phyloP scores from a whole-genome alignment of 2,797 vertebrate species.

The Takifugu rubripes region DNA sequence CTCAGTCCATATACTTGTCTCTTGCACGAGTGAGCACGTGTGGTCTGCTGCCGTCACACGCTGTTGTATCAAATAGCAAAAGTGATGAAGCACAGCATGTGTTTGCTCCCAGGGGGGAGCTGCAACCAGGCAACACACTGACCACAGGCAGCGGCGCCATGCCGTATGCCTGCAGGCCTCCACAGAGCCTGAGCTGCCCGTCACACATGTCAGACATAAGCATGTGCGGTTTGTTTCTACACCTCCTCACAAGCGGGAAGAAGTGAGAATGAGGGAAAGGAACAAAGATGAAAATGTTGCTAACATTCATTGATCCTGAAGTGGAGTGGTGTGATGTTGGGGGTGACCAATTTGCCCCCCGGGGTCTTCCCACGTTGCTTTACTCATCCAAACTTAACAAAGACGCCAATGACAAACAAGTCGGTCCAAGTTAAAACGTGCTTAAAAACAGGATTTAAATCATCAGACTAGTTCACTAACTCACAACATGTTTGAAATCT shows the following conservation, averaged over 20 bases:
- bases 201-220: slow-evolving; percentile 70
- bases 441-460: too few species aligned
- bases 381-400: slow-evolving; percentile 70
- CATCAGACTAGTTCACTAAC: too few species aligned
- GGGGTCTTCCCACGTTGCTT: slow-evolving; percentile 45
- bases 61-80: slow-evolving; percentile 46
- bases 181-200: slow-evolving; percentile 54
- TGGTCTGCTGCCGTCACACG: slow-evolving; percentile 33
- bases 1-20: slow-evolving; percentile 37
- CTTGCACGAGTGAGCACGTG: slow-evolving; percentile 43
- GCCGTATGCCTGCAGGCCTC: slow-evolving; percentile 52
- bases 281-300: slow-evolving; percentile 52
- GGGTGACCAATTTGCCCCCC: slow-evolving; percentile 63
- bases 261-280: slow-evolving; percentile 22
- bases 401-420: slow-evolving; percentile 20
- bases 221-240: slow-evolving; percentile 73
- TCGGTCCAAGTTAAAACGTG: too few species aligned
- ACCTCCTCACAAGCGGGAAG: slow-evolving; percentile 59
- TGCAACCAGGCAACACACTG: slow-evolving; percentile 41
- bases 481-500: too few species aligned
- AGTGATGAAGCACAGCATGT: slow-evolving; percentile 52
- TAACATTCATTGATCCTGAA: slow-evolving; percentile 67
- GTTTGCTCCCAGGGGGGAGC: slow-evolving; percentile 40
- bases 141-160: slow-evolving; percentile 40
- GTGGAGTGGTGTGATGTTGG: slow-evolving; percentile 74